Percentiles rank a stretch among this genome's conserved stretches.
phyloP scores from a whole-genome alignment of 2,797 vertebrate genomes.

The Phoebastria nigripes region DNA sequence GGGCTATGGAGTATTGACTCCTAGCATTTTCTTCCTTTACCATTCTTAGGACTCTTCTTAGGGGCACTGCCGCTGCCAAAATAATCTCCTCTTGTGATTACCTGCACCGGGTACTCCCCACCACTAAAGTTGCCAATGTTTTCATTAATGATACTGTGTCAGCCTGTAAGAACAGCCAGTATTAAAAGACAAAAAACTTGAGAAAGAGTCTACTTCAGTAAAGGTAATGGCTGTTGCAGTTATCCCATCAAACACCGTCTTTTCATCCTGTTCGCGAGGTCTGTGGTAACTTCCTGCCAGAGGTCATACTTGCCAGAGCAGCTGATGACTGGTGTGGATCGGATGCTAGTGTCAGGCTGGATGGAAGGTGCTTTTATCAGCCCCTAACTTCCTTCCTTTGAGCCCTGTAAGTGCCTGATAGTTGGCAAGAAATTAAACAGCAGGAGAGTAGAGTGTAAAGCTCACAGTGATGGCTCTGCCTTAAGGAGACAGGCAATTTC shows the following conservation, averaged over 20 bases:
- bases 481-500: not conserved
- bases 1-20: not conserved
- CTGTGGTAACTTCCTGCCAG: not conserved
- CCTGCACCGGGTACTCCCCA: not conserved
- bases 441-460: not conserved
- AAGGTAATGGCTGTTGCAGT: not conserved
- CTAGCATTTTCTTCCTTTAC: not conserved
- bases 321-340: not conserved
- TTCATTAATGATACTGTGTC: not conserved
- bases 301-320: not conserved
- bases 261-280: not conserved
- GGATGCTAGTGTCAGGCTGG: not conserved
- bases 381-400: not conserved
- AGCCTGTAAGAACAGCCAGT: not conserved
- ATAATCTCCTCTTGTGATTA: not conserved
- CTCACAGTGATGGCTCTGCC: not conserved
- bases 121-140: not conserved
- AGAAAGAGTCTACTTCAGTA: not conserved
- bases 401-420: not conserved
- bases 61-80: not conserved
- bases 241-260: not conserved
- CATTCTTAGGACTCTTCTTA: not conserved
- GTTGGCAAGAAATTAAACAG: slow-evolving; percentile 5
- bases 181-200: not conserved
- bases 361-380: not conserved